phyloP scores from a whole-genome alignment of 2,113 vertebrate genomes.

The Thinocorus orbignyianus region DNA sequence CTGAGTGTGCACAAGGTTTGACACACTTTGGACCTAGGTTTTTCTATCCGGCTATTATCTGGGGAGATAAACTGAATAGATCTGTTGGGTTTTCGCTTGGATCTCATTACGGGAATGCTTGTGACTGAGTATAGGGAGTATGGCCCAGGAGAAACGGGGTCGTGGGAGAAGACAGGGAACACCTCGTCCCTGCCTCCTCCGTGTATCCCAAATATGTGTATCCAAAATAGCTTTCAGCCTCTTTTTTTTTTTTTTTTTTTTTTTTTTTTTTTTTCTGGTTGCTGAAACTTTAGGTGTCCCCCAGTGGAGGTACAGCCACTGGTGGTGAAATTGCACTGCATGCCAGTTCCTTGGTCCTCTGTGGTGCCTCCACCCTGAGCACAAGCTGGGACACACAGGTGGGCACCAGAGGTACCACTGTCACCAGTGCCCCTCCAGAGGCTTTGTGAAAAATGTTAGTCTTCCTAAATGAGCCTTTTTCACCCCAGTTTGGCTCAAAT shows the following conservation, averaged over 20 bases:
- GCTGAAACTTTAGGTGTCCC: fast-evolving
- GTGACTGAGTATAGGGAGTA: background rate
- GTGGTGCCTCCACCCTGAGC: background rate
- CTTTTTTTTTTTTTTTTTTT: fast-evolving
- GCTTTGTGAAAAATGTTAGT: background rate
- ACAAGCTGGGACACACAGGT: background rate
- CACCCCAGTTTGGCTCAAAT: background rate
- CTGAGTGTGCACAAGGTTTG: background rate
- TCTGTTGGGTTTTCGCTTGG: background rate
- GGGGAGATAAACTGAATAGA: background rate
- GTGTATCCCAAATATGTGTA: background rate
- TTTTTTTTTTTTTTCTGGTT: background rate
- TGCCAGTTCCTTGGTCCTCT: background rate
- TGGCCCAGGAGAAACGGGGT: background rate
- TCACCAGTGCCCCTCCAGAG: background rate
- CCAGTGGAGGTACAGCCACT: background rate
- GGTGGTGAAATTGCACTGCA: fast-evolving
- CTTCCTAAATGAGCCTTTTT: background rate
- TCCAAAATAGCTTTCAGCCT: background rate
- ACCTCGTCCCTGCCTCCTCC: background rate
- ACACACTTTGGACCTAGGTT: background rate
- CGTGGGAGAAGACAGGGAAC: background rate
- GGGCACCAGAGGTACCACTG: background rate
- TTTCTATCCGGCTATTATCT: background rate
- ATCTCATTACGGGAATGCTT: background rate